A percentile compares a stretch with the other conserved stretches of the same genome.
phyloP scores from a whole-genome alignment of 2,113 vertebrate species.

The Lota lota region DNA sequence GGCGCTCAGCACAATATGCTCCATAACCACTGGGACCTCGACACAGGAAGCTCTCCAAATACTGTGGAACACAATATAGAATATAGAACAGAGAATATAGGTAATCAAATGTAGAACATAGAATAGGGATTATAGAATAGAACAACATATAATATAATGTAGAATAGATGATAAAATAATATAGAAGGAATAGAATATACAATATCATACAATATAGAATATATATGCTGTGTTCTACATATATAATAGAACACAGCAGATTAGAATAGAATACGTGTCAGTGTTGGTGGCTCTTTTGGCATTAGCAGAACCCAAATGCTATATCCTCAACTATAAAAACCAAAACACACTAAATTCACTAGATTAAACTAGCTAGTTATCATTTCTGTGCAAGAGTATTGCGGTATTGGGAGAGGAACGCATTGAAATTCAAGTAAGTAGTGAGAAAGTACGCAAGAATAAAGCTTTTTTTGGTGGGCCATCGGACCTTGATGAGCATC shows the following conservation, averaged over 20 bases:
- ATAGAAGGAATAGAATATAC: not conserved
- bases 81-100: too few species aligned
- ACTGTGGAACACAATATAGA: slow-evolving; percentile 60
- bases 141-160: slow-evolving; percentile 3
- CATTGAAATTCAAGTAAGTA: not conserved
- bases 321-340: too few species aligned
- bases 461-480: not conserved
- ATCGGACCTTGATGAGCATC: slow-evolving; percentile 79
- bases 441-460: not conserved
- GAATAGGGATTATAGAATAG: slow-evolving; percentile 7
- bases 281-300: too few species aligned
- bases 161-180: not conserved
- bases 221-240: too few species aligned
- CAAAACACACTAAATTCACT: too few species aligned
- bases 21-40: slow-evolving; percentile 74
- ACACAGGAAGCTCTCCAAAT: slow-evolving; percentile 82
- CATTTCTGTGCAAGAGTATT: too few species aligned
- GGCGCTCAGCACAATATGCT: slow-evolving; percentile 78
- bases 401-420: too few species aligned
- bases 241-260: not conserved
- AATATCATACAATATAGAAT: not conserved
- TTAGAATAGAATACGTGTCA: not conserved
- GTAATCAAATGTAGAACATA: too few species aligned
- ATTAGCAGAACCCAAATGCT: too few species aligned
- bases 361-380: too few species aligned